Percentiles rank a stretch among this genome's conserved stretches.
Conservation (phyloP, 1,140 invertebrate genomes). For the Uloborus diversus region DNA sequence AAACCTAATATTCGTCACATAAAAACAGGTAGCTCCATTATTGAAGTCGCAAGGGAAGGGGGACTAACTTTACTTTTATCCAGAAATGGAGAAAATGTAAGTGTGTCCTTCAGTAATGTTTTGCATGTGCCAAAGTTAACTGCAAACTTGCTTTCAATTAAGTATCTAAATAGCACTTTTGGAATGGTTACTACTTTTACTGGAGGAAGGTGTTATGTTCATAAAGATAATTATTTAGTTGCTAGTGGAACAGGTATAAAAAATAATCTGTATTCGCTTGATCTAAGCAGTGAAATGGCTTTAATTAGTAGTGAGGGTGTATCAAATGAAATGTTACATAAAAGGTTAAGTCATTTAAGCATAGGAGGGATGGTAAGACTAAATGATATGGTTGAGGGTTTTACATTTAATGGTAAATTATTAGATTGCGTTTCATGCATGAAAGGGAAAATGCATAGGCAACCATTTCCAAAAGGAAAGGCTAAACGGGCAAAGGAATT, state of each 20-base stretch:
- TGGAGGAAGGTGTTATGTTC: not conserved
- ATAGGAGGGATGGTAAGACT: not conserved
- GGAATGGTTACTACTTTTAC: slow-evolving; percentile 1
- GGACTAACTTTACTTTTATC: not conserved
- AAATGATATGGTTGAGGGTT: slow-evolving; percentile 5
- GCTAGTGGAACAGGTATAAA: not conserved
- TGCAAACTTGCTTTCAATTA: not conserved
- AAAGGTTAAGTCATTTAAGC: not conserved
- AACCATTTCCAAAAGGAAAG: slow-evolving; percentile 12
- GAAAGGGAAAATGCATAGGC: slow-evolving; percentile 16
- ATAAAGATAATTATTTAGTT: not conserved
- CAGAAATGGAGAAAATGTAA: not conserved
- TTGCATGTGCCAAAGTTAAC: not conserved
- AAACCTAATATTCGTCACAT: not conserved
- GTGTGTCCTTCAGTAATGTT: not conserved
- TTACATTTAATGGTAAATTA: not conserved
- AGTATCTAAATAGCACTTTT: slow-evolving; percentile 19
- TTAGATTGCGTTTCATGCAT: slow-evolving; percentile 1
- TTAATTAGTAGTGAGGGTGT: not conserved
- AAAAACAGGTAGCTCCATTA: not conserved
- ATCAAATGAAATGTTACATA: not conserved
- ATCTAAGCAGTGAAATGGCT: not conserved
- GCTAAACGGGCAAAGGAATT: slow-evolving; percentile 18
- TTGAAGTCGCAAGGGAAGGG: not conserved
- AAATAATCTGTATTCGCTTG: not conserved